Base-by-base conservation (phyloP, 2,113 vertebrate species). In the Patagioenas fasciata region DNA sequence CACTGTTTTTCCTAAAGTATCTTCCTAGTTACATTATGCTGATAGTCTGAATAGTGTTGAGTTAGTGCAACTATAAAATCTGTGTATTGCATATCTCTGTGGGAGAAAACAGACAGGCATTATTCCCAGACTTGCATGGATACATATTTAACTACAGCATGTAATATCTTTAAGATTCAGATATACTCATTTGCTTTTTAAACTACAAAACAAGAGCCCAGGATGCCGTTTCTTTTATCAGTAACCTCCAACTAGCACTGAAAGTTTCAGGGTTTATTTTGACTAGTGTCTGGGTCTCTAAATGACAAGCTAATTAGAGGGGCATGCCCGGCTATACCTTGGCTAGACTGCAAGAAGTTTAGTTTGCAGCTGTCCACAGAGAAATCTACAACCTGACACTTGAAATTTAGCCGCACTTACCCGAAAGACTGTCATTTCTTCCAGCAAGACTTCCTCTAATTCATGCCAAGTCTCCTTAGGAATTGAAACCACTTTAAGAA, bases 401-500 rank as follows among this genome's bases (percentile, higher is more conserved):
- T 97, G 96, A 97, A 97, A 96, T 97, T 93, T 93, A 95, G 93
- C 69, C 4, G 48, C 81, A 97, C 98, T 96, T 98, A 99, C 99
- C 98, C 98, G 98, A 96, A 99, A 99, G 65, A 99, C 99, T 80
- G 99, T 98, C 98, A 99, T 99, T 98, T 99, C 99, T 97, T 99
- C 99, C 95, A 99, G 95, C 64, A 99, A 98, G 79, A 99, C 99
- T 98, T 99, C 99, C 95, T 99, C 99, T 96, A 99, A 98, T 88
- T 99, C 99, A 82, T 99, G 98, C 99, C 99, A 99, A 64, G 99
- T 99, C 91, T 99, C 99, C 97, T 99, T 98, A 62, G 99, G 99
- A 97, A 99, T 98, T 53, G 99, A 99, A 90, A 99, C 99, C 80
- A 99, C 99, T 97, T 99, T 99, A 91, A 99, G 98, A 97, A 99